These are phyloP conservation scores for Lagodon rhomboides DNA, from an alignment of 2,797 vertebrate genomes.

Conservation along the genomic window DNA sequence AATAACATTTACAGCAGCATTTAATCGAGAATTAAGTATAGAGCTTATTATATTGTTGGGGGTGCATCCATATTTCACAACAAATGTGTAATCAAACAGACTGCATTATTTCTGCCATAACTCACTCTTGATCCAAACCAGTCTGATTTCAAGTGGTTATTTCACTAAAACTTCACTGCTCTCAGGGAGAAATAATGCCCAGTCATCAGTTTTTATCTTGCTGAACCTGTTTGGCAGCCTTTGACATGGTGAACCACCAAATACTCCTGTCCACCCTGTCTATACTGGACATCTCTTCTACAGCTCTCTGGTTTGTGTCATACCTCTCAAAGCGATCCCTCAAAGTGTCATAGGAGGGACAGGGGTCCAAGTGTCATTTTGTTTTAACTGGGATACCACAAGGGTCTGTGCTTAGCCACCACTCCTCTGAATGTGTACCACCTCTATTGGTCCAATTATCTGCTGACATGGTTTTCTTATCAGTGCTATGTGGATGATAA, in stretches of 20 bases:
- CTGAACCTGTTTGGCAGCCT: background rate
- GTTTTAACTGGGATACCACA: background rate
- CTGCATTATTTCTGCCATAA: background rate
- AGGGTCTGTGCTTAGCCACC: background rate
- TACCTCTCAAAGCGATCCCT: background rate
- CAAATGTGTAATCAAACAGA: conserved; percentile 2
- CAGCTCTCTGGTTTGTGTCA: background rate
- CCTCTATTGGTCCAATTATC: background rate
- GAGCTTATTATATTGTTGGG: background rate
- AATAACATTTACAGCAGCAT: background rate
- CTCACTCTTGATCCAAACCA: background rate
- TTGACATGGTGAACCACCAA: background rate
- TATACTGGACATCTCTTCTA: background rate
- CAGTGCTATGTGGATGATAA: background rate
- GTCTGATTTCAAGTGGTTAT: background rate
- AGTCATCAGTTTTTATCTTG: background rate
- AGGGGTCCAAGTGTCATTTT: background rate
- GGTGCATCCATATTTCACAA: background rate
- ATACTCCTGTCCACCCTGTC: background rate
- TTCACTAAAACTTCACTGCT: background rate
- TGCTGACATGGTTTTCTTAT: background rate
- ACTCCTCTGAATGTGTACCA: too few relatives aligned
- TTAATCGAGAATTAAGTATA: background rate
- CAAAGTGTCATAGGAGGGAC: too few relatives aligned
- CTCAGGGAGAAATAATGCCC: background rate